A percentile compares a stretch with the other conserved stretches of the same genome.
phyloP scores from a whole-genome alignment of 2,888 invertebrate species.

The Pasiphila rectangulata region DNA sequence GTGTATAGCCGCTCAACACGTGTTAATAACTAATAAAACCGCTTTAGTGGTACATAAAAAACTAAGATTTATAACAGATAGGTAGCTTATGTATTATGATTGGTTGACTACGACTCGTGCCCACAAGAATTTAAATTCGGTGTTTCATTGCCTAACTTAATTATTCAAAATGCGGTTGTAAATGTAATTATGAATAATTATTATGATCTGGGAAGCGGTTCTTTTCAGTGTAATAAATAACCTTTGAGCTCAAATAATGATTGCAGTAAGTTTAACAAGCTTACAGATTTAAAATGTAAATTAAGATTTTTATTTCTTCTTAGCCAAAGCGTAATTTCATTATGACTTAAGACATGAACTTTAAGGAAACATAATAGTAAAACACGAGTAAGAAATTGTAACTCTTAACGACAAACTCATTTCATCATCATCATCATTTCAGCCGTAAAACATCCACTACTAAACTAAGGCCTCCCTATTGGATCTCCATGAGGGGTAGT shows the following conservation, averaged over 20 bases:
- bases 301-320: too few relatives aligned
- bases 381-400: too few relatives aligned
- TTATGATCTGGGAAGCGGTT: constrained; percentile 14
- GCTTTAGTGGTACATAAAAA: constrained; percentile 79
- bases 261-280: too few relatives aligned
- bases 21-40: constrained; percentile 80
- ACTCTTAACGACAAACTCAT: too few relatives aligned
- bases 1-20: constrained; percentile 72
- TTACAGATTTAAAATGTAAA: too few relatives aligned
- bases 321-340: too few relatives aligned
- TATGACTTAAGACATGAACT: too few relatives aligned
- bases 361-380: too few relatives aligned
- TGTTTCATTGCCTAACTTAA: constrained; percentile 52
- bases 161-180: constrained; percentile 35
- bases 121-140: constrained; percentile 43
- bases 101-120: constrained; percentile 60
- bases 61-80: constrained; percentile 76
- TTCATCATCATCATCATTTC: too few relatives aligned
- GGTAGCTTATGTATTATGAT: constrained; percentile 68
- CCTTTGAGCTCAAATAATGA: neutral
- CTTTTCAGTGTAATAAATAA: constrained; percentile 3
- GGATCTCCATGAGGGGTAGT: too few relatives aligned
- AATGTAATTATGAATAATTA: constrained; percentile 26
- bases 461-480: too few relatives aligned
- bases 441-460: too few relatives aligned